Conservation (phyloP, 2,888 invertebrate genomes). For the Drosophila vallismaia region DNA sequence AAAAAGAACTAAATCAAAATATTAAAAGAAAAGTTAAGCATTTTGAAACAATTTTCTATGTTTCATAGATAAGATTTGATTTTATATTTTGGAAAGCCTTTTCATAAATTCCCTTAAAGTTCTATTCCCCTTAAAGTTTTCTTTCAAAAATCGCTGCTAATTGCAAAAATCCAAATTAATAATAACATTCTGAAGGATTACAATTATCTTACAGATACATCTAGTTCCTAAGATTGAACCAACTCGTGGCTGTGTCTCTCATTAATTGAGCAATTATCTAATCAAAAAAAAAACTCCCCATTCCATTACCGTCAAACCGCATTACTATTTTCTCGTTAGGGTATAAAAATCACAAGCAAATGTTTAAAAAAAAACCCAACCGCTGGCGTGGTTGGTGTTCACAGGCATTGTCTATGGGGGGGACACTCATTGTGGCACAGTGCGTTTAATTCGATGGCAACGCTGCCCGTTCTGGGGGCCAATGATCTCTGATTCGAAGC, state of each 20-base stretch:
- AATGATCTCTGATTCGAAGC: conserved; percentile 37
- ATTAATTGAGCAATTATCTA: conserved; percentile 35
- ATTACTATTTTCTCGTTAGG: conserved; percentile 33
- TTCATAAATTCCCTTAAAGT: no score
- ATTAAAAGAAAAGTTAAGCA: no score
- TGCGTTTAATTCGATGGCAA: conserved; percentile 27
- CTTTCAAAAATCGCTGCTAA: no score
- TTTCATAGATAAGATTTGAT: no score
- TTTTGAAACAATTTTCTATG: no score
- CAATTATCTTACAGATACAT: not conserved
- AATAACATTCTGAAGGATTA: not conserved
- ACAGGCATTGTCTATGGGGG: conserved; percentile 54
- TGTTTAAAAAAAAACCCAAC: conserved; percentile 7
- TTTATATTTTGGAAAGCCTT: no score
- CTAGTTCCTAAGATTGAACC: not conserved
- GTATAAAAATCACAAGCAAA: conserved; percentile 24
- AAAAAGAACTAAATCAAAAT: no score
- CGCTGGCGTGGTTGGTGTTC: conserved; percentile 39
- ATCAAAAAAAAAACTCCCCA: conserved; percentile 22
- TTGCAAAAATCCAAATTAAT: no score
- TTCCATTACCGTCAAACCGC: conserved; percentile 16
- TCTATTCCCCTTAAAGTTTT: no score
- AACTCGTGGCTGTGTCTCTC: not conserved
- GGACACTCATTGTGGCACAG: conserved; percentile 20
- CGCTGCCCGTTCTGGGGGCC: conserved; percentile 49